A percentile compares a stretch with the other conserved stretches of the same genome.
Evolutionary conservation across 2,888 invertebrate genomes (phyloP).

Genomic region (Altica lythri): DNA sequence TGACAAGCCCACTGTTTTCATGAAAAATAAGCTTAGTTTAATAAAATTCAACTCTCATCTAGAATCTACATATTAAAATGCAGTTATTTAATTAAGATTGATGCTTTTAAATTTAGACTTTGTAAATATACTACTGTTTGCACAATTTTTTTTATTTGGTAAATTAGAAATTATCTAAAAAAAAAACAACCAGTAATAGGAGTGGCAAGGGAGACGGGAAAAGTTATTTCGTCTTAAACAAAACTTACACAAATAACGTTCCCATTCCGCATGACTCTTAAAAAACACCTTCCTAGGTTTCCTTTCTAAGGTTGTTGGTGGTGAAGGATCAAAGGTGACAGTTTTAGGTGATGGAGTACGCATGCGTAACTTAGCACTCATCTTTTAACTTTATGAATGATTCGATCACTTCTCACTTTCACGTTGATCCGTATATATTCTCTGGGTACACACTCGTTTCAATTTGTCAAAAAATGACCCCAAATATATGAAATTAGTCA

Average conservation of each 20-base stretch:
- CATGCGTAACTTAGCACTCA: conserved; percentile 65
- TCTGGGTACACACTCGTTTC: neutral
- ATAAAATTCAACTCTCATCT: too few species aligned
- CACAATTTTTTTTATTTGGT: too few species aligned
- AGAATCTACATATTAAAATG: too few species aligned
- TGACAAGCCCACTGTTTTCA: too few species aligned
- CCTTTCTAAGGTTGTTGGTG: conserved; percentile 63
- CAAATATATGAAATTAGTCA: neutral
- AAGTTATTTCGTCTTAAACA: neutral
- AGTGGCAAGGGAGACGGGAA: too few species aligned
- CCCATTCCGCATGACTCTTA: conserved; percentile 56
- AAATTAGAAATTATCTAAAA: too few species aligned
- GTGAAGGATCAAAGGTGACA: conserved; percentile 67
- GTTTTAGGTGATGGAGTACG: conserved; percentile 69
- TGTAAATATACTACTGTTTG: too few species aligned
- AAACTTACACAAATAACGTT: conserved; percentile 62
- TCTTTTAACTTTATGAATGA: conserved; percentile 43
- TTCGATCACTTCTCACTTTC: conserved; percentile 10
- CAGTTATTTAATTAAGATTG: too few species aligned
- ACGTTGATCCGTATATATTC: neutral
- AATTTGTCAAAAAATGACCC: neutral
- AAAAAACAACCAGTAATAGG: neutral
- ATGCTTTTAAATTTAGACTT: too few species aligned
- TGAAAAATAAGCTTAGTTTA: too few species aligned
- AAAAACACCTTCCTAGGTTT: conserved; percentile 53